Conservation (phyloP, 2,888 invertebrate genomes). For the Meliscaeva auricollis region DNA sequence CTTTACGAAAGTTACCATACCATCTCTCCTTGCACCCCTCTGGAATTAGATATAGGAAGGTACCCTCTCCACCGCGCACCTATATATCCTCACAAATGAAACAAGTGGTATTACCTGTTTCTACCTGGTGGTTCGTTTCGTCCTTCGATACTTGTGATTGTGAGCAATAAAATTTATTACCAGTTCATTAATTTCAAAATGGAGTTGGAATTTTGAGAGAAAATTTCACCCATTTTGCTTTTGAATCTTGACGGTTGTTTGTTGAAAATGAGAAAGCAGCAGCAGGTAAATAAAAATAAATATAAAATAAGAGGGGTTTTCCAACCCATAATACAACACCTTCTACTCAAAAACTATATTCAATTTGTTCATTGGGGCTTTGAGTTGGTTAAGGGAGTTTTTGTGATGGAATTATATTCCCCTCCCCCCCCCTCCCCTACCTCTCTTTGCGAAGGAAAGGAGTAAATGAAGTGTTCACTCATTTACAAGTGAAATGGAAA, state of each 20-base stretch:
- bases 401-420: slow-evolving; percentile 43
- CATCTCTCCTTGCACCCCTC: background rate
- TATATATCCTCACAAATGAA: slow-evolving; percentile 5
- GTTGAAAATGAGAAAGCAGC: slow-evolving; percentile 11
- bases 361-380: slow-evolving; percentile 3
- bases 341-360: background rate
- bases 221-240: slow-evolving; percentile 35
- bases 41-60: slow-evolving; percentile 6
- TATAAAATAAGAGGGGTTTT: slow-evolving; percentile 35
- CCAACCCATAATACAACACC: background rate
- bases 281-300: slow-evolving; percentile 21
- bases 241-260: slow-evolving; percentile 37
- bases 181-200: slow-evolving; percentile 73
- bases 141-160: slow-evolving; percentile 12
- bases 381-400: slow-evolving; percentile 1
- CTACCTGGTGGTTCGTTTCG: background rate
- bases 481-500: slow-evolving; percentile 71
- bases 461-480: slow-evolving; percentile 67
- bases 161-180: slow-evolving; percentile 66
- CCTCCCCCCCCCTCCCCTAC: background rate
- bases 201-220: slow-evolving; percentile 52
- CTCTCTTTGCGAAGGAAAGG: background rate
- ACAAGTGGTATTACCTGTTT: slow-evolving; percentile 10
- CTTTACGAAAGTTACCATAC: slow-evolving; percentile 48
- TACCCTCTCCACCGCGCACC: background rate